Conservation (phyloP, 2,113 vertebrate species). For the Pleuronectes platessa region DNA sequence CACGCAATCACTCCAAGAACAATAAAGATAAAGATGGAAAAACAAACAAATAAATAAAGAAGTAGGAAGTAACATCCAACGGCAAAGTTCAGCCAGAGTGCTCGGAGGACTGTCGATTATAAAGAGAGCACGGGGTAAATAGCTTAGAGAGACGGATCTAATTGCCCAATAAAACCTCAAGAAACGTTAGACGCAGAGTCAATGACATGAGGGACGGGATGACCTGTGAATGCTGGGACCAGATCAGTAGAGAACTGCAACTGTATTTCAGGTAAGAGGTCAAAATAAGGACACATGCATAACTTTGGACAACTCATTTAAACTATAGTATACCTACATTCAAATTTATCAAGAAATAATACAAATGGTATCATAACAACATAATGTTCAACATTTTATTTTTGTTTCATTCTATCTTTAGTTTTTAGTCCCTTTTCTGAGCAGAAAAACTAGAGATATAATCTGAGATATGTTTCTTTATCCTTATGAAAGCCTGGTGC, state of each 20-base stretch:
- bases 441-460: too few species aligned
- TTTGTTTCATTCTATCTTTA: too few species aligned
- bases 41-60: neutral
- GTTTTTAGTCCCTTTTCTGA: too few species aligned
- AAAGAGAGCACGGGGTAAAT: neutral
- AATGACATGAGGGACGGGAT: neutral
- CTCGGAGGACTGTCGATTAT: slow-evolving; percentile 5
- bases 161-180: neutral
- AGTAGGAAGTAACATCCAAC: neutral
- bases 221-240: neutral
- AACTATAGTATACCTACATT: neutral
- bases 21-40: neutral
- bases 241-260: neutral
- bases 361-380: too few species aligned
- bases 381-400: too few species aligned
- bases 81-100: slow-evolving; percentile 10
- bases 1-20: neutral
- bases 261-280: neutral
- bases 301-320: neutral
- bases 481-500: too few species aligned
- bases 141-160: neutral
- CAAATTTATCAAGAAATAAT: neutral
- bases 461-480: too few species aligned
- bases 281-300: neutral
- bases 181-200: neutral